Percentiles rank a stretch among this genome's conserved stretches.
Evolutionary conservation across 2,888 invertebrate species (phyloP).

Genomic region (Leucozona laternaria): DNA sequence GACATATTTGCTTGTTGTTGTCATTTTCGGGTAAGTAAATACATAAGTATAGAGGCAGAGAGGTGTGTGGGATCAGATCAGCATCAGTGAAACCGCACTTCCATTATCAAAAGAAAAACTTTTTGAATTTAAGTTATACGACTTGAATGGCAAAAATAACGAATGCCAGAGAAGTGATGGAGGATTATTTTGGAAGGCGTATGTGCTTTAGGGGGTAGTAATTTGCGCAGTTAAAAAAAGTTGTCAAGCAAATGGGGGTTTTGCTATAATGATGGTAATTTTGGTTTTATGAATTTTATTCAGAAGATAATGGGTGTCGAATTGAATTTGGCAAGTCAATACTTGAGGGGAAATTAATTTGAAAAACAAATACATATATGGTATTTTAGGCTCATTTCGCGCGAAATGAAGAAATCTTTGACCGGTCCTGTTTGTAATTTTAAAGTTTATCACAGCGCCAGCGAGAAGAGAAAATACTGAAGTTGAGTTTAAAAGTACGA

Average conservation of each 20-base stretch:
- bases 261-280: slow-evolving; percentile 4
- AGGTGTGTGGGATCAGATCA: not conserved
- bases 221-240: slow-evolving; percentile 12
- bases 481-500: too few relatives aligned
- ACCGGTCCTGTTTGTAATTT: too few relatives aligned
- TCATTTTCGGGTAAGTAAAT: slow-evolving; percentile 13
- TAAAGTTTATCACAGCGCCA: too few relatives aligned
- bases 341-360: not conserved
- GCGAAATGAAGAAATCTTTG: too few relatives aligned
- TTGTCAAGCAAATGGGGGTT: not conserved
- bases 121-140: slow-evolving; percentile 73
- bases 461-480: too few relatives aligned
- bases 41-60: not conserved
- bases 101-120: slow-evolving; percentile 50
- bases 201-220: slow-evolving; percentile 1
- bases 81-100: slow-evolving; percentile 12
- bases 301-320: not conserved
- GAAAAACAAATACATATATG: too few relatives aligned
- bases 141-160: slow-evolving; percentile 42
- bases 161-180: not conserved
- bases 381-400: too few relatives aligned
- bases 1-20: not conserved
- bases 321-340: not conserved
- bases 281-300: not conserved
- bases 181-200: not conserved